These are phyloP conservation scores for Plutomurus gul DNA, from an alignment of 1,140 invertebrate species.

Conservation along the genomic window DNA sequence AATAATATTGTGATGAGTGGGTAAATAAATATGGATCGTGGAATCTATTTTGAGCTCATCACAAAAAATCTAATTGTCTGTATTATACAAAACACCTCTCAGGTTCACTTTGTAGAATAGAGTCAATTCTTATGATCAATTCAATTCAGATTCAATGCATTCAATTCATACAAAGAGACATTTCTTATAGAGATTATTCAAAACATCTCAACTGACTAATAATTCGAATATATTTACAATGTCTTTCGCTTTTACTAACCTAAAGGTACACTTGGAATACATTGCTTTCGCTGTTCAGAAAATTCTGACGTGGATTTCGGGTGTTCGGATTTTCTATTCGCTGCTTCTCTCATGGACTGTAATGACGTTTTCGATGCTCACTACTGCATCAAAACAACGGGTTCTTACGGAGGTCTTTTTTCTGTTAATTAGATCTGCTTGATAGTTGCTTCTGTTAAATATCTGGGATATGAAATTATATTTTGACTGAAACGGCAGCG, in stretches of 20 bases:
- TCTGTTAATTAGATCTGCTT: not conserved
- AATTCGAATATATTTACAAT: not conserved
- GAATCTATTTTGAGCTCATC: too few relatives aligned
- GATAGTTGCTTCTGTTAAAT: not conserved
- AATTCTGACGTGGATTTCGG: constrained; percentile 64
- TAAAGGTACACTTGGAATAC: constrained; percentile 61
- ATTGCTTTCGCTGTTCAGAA: constrained; percentile 83
- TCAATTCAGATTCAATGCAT: too few relatives aligned
- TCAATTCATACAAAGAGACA: too few relatives aligned
- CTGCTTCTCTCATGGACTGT: constrained; percentile 68
- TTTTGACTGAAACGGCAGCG: too few relatives aligned
- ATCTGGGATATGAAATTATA: too few relatives aligned
- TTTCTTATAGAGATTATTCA: not conserved
- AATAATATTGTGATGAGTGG: too few relatives aligned
- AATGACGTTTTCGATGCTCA: constrained; percentile 75
- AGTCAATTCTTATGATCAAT: too few relatives aligned
- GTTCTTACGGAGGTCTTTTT: constrained; percentile 29
- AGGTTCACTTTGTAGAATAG: too few relatives aligned
- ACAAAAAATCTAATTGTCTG: too few relatives aligned
- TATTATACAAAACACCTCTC: too few relatives aligned
- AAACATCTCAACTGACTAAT: not conserved
- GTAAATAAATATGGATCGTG: too few relatives aligned
- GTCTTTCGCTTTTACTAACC: too few relatives aligned
- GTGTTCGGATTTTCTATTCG: constrained; percentile 74
- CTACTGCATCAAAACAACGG: constrained; percentile 84